Evolutionary conservation across 53 echinoderm and acorn worm species (phyloP).

Genomic region (Mesocentrotus franciscanus): DNA sequence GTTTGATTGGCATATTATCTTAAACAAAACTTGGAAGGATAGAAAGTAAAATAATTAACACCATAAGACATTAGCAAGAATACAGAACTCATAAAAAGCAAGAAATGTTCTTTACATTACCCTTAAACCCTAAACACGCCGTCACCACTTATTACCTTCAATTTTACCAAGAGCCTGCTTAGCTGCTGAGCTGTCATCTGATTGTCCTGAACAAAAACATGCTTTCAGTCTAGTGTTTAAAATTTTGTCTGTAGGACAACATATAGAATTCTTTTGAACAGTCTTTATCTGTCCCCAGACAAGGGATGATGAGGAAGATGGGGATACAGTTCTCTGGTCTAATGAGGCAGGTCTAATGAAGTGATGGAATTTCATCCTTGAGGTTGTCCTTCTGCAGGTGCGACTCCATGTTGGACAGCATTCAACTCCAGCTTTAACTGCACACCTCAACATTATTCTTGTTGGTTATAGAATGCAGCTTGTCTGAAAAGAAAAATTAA

Average conservation of each 20-base stretch:
- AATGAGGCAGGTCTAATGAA: background rate
- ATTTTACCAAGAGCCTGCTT: conserved; percentile 26
- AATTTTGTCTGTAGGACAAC: too few relatives aligned
- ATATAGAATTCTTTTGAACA: background rate
- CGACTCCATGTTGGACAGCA: background rate
- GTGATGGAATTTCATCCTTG: conserved; percentile 6
- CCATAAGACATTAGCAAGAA: too few relatives aligned
- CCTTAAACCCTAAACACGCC: too few relatives aligned
- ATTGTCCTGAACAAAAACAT: conserved; percentile 3
- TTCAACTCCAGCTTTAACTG: background rate
- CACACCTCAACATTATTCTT: background rate
- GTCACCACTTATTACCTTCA: conserved; percentile 24
- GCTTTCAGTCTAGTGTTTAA: background rate
- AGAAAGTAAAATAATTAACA: too few relatives aligned
- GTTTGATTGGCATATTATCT: too few relatives aligned
- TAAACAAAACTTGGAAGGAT: too few relatives aligned
- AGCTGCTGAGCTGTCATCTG: background rate
- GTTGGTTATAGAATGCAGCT: background rate
- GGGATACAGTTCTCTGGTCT: background rate
- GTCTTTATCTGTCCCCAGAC: background rate
- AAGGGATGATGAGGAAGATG: background rate
- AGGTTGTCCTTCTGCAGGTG: background rate
- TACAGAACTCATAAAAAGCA: too few relatives aligned
- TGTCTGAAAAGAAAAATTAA: background rate
- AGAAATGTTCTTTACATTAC: too few relatives aligned